phyloP scores from a whole-genome alignment of 92 coral and sea anemone species.

The Epizoanthus illoricatus region DNA sequence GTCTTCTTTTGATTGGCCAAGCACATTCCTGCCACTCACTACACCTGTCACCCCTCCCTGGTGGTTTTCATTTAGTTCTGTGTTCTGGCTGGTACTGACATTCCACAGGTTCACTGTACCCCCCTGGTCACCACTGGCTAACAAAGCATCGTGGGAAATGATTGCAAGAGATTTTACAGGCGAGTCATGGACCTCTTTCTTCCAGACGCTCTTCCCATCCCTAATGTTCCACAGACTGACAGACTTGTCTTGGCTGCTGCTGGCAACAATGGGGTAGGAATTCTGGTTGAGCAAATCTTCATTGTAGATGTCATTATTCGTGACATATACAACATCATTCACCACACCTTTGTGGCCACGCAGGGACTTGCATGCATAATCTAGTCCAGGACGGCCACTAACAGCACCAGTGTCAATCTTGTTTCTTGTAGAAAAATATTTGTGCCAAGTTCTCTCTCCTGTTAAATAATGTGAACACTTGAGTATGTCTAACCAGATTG shows the following conservation, averaged over 20 bases:
- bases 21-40: constrained; percentile 45
- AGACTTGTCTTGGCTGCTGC: constrained; percentile 67
- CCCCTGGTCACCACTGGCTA: constrained; percentile 78
- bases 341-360: constrained; percentile 73
- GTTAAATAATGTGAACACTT: not conserved
- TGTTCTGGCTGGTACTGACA: constrained; percentile 50
- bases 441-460: constrained; percentile 85
- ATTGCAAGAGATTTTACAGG: constrained; percentile 65
- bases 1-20: constrained; percentile 42
- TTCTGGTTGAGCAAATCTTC: constrained; percentile 63
- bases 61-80: constrained; percentile 60
- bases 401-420: constrained; percentile 74
- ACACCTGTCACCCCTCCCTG: constrained; percentile 55
- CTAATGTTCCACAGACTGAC: constrained; percentile 73
- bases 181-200: constrained; percentile 55
- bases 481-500: too few species aligned
- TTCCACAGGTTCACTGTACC: constrained; percentile 76
- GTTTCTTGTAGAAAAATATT: constrained; percentile 59
- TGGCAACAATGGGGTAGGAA: constrained; percentile 70
- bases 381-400: constrained; percentile 78
- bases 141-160: constrained; percentile 46
- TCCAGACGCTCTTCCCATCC: constrained; percentile 74
- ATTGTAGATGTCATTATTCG: constrained; percentile 69
- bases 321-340: constrained; percentile 65
- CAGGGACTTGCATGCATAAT: constrained; percentile 73